phyloP scores from a whole-genome alignment of 2,113 vertebrate species.

The human region GRCh38 chr3:117281501-117282000 shows the following conservation, averaged over 20 bases:
- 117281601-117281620: not conserved
- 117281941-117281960: constrained; percentile 25
- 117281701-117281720: not conserved
- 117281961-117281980: constrained; percentile 59
- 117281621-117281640: not conserved
- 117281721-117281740: not conserved
- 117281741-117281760: not conserved
- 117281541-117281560: not conserved
- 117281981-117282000: constrained; percentile 61
- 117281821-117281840: not conserved
- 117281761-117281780: not conserved
- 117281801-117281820: not conserved
- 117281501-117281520: not conserved
- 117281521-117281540: not conserved
- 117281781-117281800: not conserved
- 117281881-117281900: constrained; percentile 25
- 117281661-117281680: constrained; percentile 26
- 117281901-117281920: constrained; percentile 43
- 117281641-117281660: not conserved
- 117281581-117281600: not conserved
- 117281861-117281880: not conserved
- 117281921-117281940: constrained; percentile 37
- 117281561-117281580: not conserved
- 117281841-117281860: not conserved
- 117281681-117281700: not conserved